Conservation (phyloP, 2,797 vertebrate genomes). For the Diceros bicornis region DNA sequence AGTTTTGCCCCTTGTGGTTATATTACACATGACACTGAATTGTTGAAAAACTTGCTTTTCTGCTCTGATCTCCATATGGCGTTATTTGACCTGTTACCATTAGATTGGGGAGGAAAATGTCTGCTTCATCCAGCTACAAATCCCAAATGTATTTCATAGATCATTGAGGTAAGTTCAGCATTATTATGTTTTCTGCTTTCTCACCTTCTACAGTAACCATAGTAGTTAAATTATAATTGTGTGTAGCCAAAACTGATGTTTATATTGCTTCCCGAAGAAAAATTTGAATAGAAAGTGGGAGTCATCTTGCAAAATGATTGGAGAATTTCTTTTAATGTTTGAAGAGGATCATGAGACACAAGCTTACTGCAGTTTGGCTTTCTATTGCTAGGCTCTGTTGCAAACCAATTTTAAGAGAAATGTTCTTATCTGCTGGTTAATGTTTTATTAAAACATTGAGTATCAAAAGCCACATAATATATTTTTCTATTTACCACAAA, state of each 20-base stretch:
- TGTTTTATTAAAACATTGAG: slow-evolving; percentile 32
- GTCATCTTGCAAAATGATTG: not conserved
- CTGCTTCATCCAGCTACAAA: slow-evolving; percentile 32
- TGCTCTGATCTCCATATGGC: not conserved
- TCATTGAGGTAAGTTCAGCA: not conserved
- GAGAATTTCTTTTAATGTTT: slow-evolving; percentile 29
- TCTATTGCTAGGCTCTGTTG: slow-evolving; percentile 21
- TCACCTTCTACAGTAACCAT: not conserved
- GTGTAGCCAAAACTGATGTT: not conserved
- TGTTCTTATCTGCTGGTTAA: slow-evolving; percentile 53
- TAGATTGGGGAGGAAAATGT: not conserved
- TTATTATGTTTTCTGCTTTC: slow-evolving; percentile 26
- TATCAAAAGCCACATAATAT: not conserved
- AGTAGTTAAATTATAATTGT: not conserved
- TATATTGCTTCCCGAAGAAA: slow-evolving; percentile 31
- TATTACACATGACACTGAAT: not conserved
- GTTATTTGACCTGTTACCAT: not conserved
- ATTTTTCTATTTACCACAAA: slow-evolving; percentile 39
- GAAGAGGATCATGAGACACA: not conserved
- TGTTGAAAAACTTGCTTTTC: slow-evolving; percentile 22
- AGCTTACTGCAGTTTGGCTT: not conserved
- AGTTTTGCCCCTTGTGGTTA: not conserved
- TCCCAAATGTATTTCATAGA: not conserved
- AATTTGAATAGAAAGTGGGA: not conserved
- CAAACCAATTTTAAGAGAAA: slow-evolving; percentile 26